Percentiles rank a stretch among this genome's conserved stretches.
phyloP scores from a whole-genome alignment of 2,113 vertebrate species.

The Microtus ochrogaster region DNA sequence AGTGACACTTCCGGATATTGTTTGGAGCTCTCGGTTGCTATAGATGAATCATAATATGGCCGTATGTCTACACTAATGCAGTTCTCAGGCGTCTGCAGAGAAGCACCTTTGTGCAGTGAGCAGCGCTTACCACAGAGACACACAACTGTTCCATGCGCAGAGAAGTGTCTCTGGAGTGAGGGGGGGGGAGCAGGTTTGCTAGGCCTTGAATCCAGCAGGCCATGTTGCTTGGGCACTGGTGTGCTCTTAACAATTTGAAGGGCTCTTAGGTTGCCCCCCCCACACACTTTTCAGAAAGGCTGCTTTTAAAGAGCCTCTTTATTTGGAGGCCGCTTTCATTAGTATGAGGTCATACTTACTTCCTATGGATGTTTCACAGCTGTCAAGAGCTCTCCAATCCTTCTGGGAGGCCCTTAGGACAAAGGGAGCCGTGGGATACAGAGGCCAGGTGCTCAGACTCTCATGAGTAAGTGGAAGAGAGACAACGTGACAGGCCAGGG shows the following conservation, averaged over 20 bases:
- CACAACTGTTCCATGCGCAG: too few relatives aligned
- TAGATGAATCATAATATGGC: neutral
- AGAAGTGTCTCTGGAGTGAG: neutral
- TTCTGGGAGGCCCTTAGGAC: neutral
- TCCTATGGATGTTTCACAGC: constrained; percentile 28
- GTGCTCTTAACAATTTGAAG: constrained; percentile 8
- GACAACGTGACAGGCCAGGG: neutral
- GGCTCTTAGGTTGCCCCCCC: neutral
- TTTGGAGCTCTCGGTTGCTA: neutral
- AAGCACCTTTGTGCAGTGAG: neutral
- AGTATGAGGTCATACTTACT: constrained; percentile 28
- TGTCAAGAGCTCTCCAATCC: constrained; percentile 23
- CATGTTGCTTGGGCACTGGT: constrained; percentile 1
- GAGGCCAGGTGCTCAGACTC: neutral
- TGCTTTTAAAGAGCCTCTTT: constrained; percentile 61
- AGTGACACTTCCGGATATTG: neutral
- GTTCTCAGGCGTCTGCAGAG: neutral
- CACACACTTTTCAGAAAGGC: neutral
- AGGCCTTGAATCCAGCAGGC: constrained; percentile 27
- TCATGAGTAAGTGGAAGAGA: neutral
- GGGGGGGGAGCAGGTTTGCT: neutral
- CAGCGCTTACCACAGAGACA: too few relatives aligned
- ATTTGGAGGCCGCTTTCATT: constrained; percentile 51
- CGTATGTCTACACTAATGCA: neutral
- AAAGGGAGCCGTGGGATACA: constrained; percentile 16